Base-by-base conservation (phyloP, 2,888 invertebrate species). In the Scrobipalpa costella region DNA sequence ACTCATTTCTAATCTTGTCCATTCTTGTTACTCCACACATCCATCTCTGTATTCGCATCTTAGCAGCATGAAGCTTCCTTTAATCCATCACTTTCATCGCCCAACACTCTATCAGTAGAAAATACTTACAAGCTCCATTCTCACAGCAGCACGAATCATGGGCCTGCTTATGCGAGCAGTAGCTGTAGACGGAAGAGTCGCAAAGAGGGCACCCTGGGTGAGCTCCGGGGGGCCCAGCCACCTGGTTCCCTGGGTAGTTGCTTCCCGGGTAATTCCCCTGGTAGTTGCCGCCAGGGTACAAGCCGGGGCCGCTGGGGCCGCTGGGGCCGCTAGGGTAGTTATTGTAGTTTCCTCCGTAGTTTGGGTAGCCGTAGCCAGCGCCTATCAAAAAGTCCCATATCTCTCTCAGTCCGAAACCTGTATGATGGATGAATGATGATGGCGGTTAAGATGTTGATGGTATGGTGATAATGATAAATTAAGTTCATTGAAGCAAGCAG, bases 101-200 rank as follows among this genome's bases (percentile, higher is more conserved):
- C n/a, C n/a, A n/a, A n/a, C n/a, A n/a, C n/a, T 49, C 8, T 49
- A 19, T n/a, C n/a, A 17, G 8, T 17, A 15, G 2, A 19, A 49
- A 49, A 49, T 74, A 89, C 90, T 90, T 71, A 92, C 92, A 90
- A 21, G 78, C 76, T 61, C 79, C 74, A 74, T 92, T 87, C 69
- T 93, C 92, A 72, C 96, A 96, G 77, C 96, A 96, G 77, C 96
- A 96, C 0, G 95, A 93, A 76, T 96, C 96, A 73, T 96, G 96
- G 5, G 94, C 90, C 64, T 96, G 89, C 83, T 95, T 96, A 65
- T 95, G 93, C 0, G 93, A 94, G 78, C 96, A 96, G 81, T 96
- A 96, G 71, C 94, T 93, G 81, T 94, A 96, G 5, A 96, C 95
- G 0, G 96, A 95, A 0, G 94, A 94, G 78, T 96, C 96, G 73